Percentiles rank a stretch among this genome's conserved stretches.
phyloP scores from a whole-genome alignment of 64 coral and sea anemone genomes.

The Montipora sp. region DNA sequence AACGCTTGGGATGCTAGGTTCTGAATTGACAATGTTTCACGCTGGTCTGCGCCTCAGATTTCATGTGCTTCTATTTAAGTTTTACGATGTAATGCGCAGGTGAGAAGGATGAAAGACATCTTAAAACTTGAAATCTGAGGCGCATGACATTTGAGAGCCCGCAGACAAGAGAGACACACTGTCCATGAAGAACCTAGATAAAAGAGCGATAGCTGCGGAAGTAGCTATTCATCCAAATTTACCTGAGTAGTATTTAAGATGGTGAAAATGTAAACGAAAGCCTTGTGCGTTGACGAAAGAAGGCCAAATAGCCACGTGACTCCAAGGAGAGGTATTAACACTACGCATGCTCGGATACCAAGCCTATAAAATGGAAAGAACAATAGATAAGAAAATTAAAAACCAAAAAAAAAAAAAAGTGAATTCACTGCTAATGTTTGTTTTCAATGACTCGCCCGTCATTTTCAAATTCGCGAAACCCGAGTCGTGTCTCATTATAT shows the following conservation, averaged over 20 bases:
- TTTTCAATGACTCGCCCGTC: neutral
- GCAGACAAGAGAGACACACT: too few species aligned
- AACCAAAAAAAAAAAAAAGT: neutral
- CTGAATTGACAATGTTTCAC: too few species aligned
- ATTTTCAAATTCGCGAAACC: too few species aligned
- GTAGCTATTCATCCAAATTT: neutral
- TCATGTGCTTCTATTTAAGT: too few species aligned
- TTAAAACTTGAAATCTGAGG: too few species aligned
- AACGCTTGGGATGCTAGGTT: too few species aligned
- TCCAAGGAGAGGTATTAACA: conserved; percentile 8
- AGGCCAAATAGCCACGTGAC: conserved; percentile 19
- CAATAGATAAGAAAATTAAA: neutral
- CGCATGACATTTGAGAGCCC: too few species aligned
- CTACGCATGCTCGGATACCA: conserved; percentile 8
- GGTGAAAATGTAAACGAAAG: conserved; percentile 20
- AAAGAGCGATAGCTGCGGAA: too few species aligned
- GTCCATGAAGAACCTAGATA: neutral
- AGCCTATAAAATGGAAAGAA: neutral
- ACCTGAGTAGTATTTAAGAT: conserved; percentile 32
- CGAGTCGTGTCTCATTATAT: too few species aligned
- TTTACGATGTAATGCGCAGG: too few species aligned
- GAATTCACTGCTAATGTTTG: neutral
- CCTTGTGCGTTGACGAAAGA: conserved; percentile 9
- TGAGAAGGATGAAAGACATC: too few species aligned
- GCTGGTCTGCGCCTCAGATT: too few species aligned